Conservation (phyloP, 2,113 vertebrate species). For the Pseudopodoces humilis region DNA sequence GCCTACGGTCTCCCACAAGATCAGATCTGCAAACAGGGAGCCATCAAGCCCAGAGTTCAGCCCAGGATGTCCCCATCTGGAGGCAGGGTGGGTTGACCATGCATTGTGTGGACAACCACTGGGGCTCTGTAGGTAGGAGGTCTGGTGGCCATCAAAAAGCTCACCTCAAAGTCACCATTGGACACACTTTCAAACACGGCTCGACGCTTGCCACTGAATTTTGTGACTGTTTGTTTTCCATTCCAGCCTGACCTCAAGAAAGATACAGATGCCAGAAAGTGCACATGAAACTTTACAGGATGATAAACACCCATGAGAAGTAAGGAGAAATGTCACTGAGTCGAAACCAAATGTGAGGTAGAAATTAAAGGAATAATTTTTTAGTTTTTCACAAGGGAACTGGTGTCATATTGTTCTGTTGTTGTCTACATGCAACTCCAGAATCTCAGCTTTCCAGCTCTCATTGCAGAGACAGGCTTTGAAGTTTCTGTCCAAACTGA, state of each 20-base stretch:
- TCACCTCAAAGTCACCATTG: neutral
- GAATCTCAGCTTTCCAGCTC: neutral
- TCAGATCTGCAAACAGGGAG: neutral
- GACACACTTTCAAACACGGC: neutral
- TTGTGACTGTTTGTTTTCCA: neutral
- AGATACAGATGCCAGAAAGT: neutral
- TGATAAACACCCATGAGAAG: neutral
- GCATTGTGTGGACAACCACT: rapidly evolving
- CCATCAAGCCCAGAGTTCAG: neutral
- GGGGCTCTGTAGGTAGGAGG: neutral
- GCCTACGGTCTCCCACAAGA: neutral
- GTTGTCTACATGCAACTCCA: neutral
- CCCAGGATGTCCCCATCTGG: neutral
- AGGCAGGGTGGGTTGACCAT: neutral
- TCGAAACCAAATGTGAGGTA: neutral
- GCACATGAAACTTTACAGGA: neutral
- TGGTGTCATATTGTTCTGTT: neutral
- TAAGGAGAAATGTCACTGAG: neutral
- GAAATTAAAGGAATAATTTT: neutral
- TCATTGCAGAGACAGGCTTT: neutral
- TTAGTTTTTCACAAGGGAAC: neutral
- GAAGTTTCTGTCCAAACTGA: neutral
- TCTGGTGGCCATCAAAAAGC: neutral
- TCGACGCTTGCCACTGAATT: rapidly evolving
- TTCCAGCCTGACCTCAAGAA: neutral